These are phyloP conservation scores for Heterotis niloticus DNA, from an alignment of 2,113 vertebrate species.

Conservation along the genomic window DNA sequence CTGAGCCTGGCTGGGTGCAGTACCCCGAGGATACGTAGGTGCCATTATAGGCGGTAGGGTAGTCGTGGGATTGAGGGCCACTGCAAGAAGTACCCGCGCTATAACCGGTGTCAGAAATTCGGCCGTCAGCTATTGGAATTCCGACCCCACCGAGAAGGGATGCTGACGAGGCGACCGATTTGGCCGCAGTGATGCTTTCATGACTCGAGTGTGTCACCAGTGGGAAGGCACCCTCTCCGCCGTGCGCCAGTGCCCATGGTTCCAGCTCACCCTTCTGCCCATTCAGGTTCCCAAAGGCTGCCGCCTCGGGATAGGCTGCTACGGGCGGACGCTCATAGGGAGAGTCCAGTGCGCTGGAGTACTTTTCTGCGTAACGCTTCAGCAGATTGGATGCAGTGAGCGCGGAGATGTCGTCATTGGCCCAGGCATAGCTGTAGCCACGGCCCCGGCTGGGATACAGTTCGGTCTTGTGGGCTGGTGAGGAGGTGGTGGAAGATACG, in stretches of 20 bases:
- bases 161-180: conserved; percentile 58
- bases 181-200: conserved; percentile 73
- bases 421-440: conserved; percentile 89
- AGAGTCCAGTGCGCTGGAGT: conserved; percentile 81
- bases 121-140: conserved; percentile 70
- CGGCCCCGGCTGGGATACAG: conserved; percentile 72
- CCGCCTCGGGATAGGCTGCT: conserved; percentile 69
- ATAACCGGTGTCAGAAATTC: conserved; percentile 77
- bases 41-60: conserved; percentile 65
- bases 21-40: conserved; percentile 84
- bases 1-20: conserved; percentile 73
- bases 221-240: conserved; percentile 57
- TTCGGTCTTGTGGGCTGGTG: conserved; percentile 89
- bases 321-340: conserved; percentile 79
- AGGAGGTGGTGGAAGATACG: conserved; percentile 93
- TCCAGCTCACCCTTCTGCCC: conserved; percentile 83
- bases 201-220: conserved; percentile 60
- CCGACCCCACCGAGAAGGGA: conserved; percentile 66
- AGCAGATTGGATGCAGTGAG: conserved; percentile 94
- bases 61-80: conserved; percentile 51
- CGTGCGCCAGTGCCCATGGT: conserved; percentile 75
- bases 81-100: conserved; percentile 71
- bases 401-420: conserved; percentile 93
- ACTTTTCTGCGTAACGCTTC: conserved; percentile 96
- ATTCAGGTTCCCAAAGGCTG: conserved; percentile 73